Evolutionary conservation across 2,888 invertebrate genomes (phyloP).

Genomic region (Allygus modestus): DNA sequence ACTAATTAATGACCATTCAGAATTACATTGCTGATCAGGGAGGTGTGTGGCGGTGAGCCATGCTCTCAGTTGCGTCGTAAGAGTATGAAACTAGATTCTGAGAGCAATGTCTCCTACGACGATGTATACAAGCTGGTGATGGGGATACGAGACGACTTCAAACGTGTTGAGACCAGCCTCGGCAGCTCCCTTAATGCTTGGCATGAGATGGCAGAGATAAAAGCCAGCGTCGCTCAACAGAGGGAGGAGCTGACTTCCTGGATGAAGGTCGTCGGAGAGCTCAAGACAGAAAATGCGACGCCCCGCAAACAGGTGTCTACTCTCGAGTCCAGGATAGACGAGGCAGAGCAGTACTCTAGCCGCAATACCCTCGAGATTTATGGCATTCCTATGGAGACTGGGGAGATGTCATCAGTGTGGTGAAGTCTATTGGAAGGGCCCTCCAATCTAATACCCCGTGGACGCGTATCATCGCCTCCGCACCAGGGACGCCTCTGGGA

Average conservation of each 20-base stretch:
- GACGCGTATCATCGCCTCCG: conserved; percentile 37
- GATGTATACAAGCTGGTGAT: neutral
- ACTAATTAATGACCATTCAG: too few relatives aligned
- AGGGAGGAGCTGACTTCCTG: neutral
- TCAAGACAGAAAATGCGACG: conserved; percentile 5
- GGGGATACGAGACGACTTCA: neutral
- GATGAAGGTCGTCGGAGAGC: neutral
- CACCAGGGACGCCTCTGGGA: neutral
- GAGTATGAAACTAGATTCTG: neutral
- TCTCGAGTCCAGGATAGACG: conserved; percentile 6
- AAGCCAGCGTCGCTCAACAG: neutral
- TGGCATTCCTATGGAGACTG: conserved; percentile 7
- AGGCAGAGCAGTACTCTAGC: conserved; percentile 29
- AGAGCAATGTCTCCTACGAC: neutral
- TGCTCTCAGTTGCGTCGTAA: neutral
- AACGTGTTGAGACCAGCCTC: neutral
- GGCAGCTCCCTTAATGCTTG: neutral
- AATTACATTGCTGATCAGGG: too few relatives aligned
- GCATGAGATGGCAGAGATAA: neutral
- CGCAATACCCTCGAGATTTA: conserved; percentile 40
- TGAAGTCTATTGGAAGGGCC: conserved; percentile 36
- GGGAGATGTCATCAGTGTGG: conserved; percentile 5
- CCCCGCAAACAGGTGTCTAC: neutral
- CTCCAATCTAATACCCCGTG: conserved; percentile 1
- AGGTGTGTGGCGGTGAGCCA: neutral